phyloP scores from a whole-genome alignment of 2,113 vertebrate species.

The Anhinga rufa region DNA sequence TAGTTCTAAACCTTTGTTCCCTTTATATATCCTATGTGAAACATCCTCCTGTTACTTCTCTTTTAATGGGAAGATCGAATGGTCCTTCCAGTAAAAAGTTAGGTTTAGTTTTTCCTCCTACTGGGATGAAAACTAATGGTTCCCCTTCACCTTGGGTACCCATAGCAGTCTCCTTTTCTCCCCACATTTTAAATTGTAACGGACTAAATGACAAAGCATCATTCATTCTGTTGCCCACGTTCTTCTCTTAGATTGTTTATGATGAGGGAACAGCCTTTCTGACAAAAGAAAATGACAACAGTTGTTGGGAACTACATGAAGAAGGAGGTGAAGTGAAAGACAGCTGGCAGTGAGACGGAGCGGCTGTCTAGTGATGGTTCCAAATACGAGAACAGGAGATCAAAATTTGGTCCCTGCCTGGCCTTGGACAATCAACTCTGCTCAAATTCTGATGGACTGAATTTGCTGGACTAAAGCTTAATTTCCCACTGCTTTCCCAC shows the following conservation, averaged over 20 bases:
- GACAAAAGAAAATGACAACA: not conserved
- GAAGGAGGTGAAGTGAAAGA: not conserved
- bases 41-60: not conserved
- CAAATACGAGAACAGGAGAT: not conserved
- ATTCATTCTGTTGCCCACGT: not conserved
- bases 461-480: not conserved
- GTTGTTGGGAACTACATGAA: not conserved
- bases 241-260: not conserved
- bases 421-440: not conserved
- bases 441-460: not conserved
- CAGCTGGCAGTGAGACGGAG: not conserved
- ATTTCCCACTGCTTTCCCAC: accelerated
- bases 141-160: not conserved
- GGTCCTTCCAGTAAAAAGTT: not conserved
- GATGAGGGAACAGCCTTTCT: not conserved
- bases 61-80: not conserved
- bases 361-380: not conserved
- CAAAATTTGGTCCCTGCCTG: not conserved
- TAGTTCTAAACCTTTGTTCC: not conserved
- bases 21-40: not conserved
- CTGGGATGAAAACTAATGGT: not conserved
- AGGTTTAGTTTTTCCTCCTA: not conserved
- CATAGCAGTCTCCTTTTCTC: not conserved
- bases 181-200: not conserved
- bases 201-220: not conserved